Base-by-base conservation (phyloP, 2,113 vertebrate genomes). In the Brachirus orientalis region DNA sequence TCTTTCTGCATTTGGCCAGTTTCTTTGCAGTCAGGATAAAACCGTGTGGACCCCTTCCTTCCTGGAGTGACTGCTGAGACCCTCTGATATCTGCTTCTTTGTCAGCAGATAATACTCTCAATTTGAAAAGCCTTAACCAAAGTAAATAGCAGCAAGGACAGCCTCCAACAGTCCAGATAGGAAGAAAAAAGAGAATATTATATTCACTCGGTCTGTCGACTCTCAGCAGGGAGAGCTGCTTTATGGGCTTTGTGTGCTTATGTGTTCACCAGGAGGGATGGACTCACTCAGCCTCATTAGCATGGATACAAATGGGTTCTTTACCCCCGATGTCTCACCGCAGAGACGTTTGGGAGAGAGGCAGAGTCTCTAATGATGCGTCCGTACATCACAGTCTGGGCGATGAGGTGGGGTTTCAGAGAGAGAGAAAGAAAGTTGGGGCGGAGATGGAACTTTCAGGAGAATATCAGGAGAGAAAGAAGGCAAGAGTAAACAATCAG, bases 261-360 rank as follows among this genome's bases (percentile, higher is more conserved):
- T 47, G 41, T 0, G 6, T 64, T 77, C 69, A 69, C 69, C 50
- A 77, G 70, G 70, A 80, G 67, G 70, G 64, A 70, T 59, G 72
- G 60, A 69, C 72, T 77, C 38, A 72, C 47, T 82, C 72, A 63
- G 56, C 66, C 72, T 83, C 69, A 85, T 86, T 85, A 83, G 64
- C 55, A 81, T 78, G 56, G 53, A 79, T 62, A 83, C 77, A 83
- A 74, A 81, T 68, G 63, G 54, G 52, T 63, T 54, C 53, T 75
- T 55, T 70, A n/a, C n/a, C 79, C 58, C 64, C 38, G 69, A 75
- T 63, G 69, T 72, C 67, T 78, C 60, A 75, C 59, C 79, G 72
- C 50, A 43, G 57, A 83, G 66, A 62, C 63, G 41, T 71, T 59
- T 67, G 60, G 71, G 43, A 65, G 44, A 57, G 60, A 67, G n/a